phyloP scores from a whole-genome alignment of 2,888 invertebrate species.

The Cantharis rustica region DNA sequence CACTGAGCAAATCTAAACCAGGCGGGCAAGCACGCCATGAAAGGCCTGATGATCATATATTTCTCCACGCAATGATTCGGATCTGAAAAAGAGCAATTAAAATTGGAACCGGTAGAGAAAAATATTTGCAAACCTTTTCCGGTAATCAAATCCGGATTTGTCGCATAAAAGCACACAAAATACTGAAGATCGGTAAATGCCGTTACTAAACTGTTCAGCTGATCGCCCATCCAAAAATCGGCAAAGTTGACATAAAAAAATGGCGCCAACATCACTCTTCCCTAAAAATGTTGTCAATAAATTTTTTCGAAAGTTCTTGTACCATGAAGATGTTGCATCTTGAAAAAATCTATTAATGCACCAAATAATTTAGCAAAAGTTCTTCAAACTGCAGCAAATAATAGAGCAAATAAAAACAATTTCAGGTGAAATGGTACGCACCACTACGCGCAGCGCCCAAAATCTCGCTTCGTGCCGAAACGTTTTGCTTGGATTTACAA shows the following conservation, averaged over 20 bases:
- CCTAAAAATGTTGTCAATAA: slow-evolving; percentile 59
- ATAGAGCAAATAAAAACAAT: slow-evolving; percentile 2
- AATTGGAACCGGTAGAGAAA: not conserved
- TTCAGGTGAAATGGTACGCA: slow-evolving; percentile 58
- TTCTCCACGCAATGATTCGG: slow-evolving; percentile 71
- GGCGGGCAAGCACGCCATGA: slow-evolving; percentile 92
- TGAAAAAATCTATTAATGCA: slow-evolving; percentile 5
- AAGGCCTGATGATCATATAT: slow-evolving; percentile 76
- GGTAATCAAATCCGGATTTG: slow-evolving; percentile 74
- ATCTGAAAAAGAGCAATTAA: slow-evolving; percentile 49
- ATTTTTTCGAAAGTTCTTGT: not conserved
- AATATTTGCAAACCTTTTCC: slow-evolving; percentile 59
- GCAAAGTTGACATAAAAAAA: slow-evolving; percentile 94
- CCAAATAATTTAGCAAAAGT: slow-evolving; percentile 6
- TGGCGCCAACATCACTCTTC: slow-evolving; percentile 85
- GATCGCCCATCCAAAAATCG: slow-evolving; percentile 99
- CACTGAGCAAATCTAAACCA: slow-evolving; percentile 99
- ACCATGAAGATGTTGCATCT: slow-evolving; percentile 1
- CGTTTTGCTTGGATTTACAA: slow-evolving; percentile 91
- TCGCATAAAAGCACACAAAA: slow-evolving; percentile 88
- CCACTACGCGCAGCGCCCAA: slow-evolving; percentile 90
- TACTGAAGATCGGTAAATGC: slow-evolving; percentile 94
- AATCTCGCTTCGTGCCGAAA: slow-evolving; percentile 92
- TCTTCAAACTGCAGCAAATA: not conserved
- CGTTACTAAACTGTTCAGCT: slow-evolving; percentile 89